These are phyloP conservation scores for Telmatherina bonti DNA, from an alignment of 2,797 vertebrate species.

Conservation along the genomic window DNA sequence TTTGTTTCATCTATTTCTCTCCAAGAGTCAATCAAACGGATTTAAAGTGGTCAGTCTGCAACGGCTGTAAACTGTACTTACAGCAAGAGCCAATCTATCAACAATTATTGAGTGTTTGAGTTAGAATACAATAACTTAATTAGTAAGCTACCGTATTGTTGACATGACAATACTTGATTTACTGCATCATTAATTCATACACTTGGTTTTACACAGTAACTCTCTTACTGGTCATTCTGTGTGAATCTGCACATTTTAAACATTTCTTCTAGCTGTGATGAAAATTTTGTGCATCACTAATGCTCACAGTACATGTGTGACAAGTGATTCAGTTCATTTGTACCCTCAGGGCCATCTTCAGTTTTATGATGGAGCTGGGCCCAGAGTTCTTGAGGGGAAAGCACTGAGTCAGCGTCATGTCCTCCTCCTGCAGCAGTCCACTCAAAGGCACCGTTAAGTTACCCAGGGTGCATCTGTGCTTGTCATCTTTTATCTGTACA, in stretches of 20 bases:
- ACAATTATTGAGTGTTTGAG: background rate
- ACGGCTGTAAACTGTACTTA: background rate
- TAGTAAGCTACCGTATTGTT: background rate
- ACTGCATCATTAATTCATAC: conserved; percentile 13
- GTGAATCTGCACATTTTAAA: conserved; percentile 28
- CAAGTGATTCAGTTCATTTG: conserved; percentile 11
- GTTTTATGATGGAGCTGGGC: conserved; percentile 93
- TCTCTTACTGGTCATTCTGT: background rate
- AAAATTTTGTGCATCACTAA: conserved; percentile 8
- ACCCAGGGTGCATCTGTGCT: conserved; percentile 94
- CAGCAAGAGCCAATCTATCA: background rate
- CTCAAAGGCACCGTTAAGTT: conserved; percentile 88
- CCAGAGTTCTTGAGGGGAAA: conserved; percentile 94
- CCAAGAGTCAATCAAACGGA: background rate
- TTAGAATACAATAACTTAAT: background rate
- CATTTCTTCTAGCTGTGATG: conserved; percentile 19
- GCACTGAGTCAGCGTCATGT: conserved; percentile 91
- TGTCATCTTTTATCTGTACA: conserved; percentile 91
- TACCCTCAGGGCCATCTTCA: conserved; percentile 96
- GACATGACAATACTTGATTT: background rate
- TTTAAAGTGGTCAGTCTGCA: background rate
- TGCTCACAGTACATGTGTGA: background rate
- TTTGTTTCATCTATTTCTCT: background rate
- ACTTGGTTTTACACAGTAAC: background rate
- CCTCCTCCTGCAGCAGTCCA: conserved; percentile 86